Conservation (phyloP, 2,113 vertebrate species). For the Myotis yumanensis region DNA sequence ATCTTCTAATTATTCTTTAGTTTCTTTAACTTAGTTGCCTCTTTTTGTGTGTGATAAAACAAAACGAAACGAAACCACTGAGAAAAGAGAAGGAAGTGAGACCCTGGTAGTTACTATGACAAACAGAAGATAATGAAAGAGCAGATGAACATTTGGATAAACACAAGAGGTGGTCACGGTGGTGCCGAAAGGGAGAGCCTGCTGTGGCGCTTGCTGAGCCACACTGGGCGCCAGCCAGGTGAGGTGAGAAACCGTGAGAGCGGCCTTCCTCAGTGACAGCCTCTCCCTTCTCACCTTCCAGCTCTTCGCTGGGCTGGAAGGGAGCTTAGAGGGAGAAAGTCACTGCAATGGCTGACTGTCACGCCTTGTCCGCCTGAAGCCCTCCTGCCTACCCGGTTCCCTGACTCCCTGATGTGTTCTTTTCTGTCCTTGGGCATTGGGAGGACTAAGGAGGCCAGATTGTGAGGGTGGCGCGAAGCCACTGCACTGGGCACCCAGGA, state of each 20-base stretch:
- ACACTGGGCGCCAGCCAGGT: fast-evolving
- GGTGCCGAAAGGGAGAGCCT: background rate
- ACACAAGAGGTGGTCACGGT: background rate
- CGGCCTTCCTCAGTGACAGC: background rate
- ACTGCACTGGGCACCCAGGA: fast-evolving
- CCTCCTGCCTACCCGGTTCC: background rate
- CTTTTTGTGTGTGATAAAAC: background rate
- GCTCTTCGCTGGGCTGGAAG: background rate
- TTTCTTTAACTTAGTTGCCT: background rate
- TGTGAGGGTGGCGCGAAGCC: background rate
- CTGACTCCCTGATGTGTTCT: too few relatives aligned
- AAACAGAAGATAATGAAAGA: background rate
- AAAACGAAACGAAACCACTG: background rate
- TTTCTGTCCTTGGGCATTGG: background rate
- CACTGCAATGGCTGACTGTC: background rate
- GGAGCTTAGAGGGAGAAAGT: background rate
- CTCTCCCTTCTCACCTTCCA: background rate
- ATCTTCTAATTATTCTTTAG: background rate
- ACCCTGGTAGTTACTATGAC: background rate
- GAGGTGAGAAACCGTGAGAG: background rate
- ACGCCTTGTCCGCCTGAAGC: too few relatives aligned
- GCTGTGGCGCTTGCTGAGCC: too few relatives aligned
- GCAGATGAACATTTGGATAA: background rate
- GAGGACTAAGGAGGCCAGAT: background rate
- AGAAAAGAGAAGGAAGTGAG: background rate